phyloP scores from a whole-genome alignment of 2,797 vertebrate genomes.

The Glyptemys insculpta region DNA sequence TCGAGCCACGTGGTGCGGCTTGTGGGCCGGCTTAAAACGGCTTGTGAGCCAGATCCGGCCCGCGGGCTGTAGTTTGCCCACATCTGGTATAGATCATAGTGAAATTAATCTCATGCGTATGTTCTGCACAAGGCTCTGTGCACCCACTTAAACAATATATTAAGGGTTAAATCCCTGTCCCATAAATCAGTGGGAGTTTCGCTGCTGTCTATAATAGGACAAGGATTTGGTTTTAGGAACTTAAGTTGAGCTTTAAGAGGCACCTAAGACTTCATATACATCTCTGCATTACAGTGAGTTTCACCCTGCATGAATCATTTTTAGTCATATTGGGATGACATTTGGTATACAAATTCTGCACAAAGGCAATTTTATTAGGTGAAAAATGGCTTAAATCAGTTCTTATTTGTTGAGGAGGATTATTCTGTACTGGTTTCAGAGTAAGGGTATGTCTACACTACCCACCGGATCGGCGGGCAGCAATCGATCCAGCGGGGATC shows the following conservation, averaged over 20 bases:
- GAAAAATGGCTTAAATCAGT: accelerated
- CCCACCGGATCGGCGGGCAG: too few relatives aligned
- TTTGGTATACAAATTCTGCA: background rate
- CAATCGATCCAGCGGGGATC: too few relatives aligned
- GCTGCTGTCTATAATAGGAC: background rate
- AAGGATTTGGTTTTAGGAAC: background rate
- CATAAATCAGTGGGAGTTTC: background rate
- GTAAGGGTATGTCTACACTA: too few relatives aligned
- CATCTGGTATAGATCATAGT: accelerated
- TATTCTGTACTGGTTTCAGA: accelerated
- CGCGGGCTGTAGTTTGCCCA: too few relatives aligned
- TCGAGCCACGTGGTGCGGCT: too few relatives aligned
- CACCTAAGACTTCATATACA: background rate
- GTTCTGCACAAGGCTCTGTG: background rate
- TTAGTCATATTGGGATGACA: accelerated
- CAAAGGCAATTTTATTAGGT: accelerated
- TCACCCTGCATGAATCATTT: background rate
- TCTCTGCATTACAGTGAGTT: accelerated
- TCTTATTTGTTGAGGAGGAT: background rate
- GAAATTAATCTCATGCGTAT: accelerated
- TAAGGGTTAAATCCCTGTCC: too few relatives aligned
- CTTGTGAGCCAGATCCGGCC: too few relatives aligned
- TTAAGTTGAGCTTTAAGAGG: background rate
- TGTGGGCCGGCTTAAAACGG: too few relatives aligned
- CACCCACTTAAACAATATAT: background rate